Evolutionary conservation across 2,797 vertebrate species (phyloP), one percentile per base, ranked within the genome.

Genomic region (Ispidina picta): DNA sequence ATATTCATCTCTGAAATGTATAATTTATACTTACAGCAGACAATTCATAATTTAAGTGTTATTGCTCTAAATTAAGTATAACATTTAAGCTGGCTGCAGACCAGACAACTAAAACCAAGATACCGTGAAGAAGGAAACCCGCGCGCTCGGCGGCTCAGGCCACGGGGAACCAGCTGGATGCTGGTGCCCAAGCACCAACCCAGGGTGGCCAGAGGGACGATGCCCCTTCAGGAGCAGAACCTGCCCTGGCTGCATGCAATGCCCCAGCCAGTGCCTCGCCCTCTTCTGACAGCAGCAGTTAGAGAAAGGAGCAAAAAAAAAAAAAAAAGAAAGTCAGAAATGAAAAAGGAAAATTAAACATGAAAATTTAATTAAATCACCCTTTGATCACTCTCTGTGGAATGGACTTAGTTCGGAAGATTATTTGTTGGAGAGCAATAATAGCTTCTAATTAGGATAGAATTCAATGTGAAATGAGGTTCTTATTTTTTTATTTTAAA

Each of bases 291-390:
- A 28, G 70, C 73, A 74, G 54, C 26, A 37, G n/a, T 46, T 51
- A 33, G 66, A 82, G 92, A 90, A 74, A 41, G 43, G 31, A 86
- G 63, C 88, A 94, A 95, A 72, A 14, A 19, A 43, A 26, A 79
- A 46, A 48, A 49, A 49, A 15, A 39, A 15, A 39, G 37, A 14
- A 63, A 66, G 58, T 62, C 48, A 78, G 86, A 77, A 93, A 94
- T 70, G 56, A 94, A 96, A 96, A 89, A 82, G 62, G 96, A 95
- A 97, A 97, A 96, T 97, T 96, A 97, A 97, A 96, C 96, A 96
- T 94, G 95, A 97, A 97, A 97, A 96, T 97, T 97, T 97, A 97
- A 97, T 97, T 97, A 96, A 97, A 93, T 96, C 92, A 87, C 86
- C 76, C 91, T 92, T 94, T 96, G 96, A 95, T 97, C 92, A 21